These are phyloP conservation scores for Staurois parvus DNA, from an alignment of 2,797 vertebrate genomes.

Conservation along the genomic window DNA sequence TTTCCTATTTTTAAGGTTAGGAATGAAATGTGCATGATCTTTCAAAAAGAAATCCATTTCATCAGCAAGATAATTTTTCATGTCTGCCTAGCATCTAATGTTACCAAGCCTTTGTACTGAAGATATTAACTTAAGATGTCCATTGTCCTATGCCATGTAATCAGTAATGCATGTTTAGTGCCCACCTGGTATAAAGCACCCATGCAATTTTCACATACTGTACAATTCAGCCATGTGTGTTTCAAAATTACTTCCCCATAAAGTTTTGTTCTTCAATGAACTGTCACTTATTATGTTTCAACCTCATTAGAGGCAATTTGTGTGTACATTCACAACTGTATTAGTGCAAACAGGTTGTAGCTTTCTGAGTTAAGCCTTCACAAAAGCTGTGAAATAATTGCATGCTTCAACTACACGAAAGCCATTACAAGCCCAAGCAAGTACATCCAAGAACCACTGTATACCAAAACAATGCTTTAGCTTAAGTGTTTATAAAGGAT, in stretches of 20 bases:
- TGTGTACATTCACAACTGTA: slow-evolving; percentile 40
- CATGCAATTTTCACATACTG: slow-evolving; percentile 25
- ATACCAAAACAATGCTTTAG: not conserved
- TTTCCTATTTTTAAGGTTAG: too few relatives aligned
- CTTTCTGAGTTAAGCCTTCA: slow-evolving; percentile 37
- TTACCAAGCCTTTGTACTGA: too few relatives aligned
- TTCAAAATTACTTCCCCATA: slow-evolving; percentile 45
- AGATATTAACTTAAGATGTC: too few relatives aligned
- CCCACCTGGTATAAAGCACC: slow-evolving; percentile 32
- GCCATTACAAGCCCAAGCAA: slow-evolving; percentile 43
- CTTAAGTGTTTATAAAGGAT: slow-evolving; percentile 8
- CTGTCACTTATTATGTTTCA: slow-evolving; percentile 54
- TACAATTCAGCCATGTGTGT: slow-evolving; percentile 28
- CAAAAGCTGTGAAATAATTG: slow-evolving; percentile 42
- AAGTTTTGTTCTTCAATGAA: slow-evolving; percentile 55
- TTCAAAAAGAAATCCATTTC: too few relatives aligned
- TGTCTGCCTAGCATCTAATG: too few relatives aligned
- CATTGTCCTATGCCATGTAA: too few relatives aligned
- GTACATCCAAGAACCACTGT: not conserved
- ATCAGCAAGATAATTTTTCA: too few relatives aligned
- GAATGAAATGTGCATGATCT: too few relatives aligned
- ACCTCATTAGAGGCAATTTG: slow-evolving; percentile 55
- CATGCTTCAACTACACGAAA: slow-evolving; percentile 29
- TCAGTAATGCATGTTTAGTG: too few relatives aligned
- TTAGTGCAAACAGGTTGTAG: slow-evolving; percentile 50